Evolutionary conservation across 2,888 invertebrate genomes (phyloP).

Genomic region (Steinernema carpocapsae): DNA sequence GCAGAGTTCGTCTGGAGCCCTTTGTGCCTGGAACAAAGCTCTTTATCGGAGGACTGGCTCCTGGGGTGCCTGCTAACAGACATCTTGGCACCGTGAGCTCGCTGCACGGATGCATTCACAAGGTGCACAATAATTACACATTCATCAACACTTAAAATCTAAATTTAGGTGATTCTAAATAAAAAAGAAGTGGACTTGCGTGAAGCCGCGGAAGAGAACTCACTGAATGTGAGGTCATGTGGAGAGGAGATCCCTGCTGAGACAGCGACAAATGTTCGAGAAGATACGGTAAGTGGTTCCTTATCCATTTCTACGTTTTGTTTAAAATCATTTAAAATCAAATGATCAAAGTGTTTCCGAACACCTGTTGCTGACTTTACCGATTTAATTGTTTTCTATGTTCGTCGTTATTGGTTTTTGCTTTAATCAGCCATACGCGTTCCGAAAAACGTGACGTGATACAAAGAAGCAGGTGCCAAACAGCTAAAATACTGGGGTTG

Average conservation of each 20-base stretch:
- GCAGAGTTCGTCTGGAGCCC: background rate
- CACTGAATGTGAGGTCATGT: background rate
- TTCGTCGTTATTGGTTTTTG: too few species aligned
- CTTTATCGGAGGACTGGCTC: slow-evolving; percentile 61
- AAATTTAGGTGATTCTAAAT: slow-evolving; percentile 6
- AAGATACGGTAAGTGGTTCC: background rate
- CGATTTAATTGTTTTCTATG: too few species aligned
- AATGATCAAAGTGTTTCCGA: too few species aligned
- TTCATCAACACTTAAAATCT: background rate
- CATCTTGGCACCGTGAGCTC: slow-evolving; percentile 51
- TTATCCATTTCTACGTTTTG: too few species aligned
- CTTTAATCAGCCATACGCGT: too few species aligned
- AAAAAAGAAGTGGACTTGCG: slow-evolving; percentile 7
- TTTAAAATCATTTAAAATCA: too few species aligned
- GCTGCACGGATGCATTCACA: slow-evolving; percentile 44
- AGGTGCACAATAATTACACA: background rate
- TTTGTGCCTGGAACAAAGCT: slow-evolving; percentile 51
- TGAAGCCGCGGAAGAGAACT: background rate
- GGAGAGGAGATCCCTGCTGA: background rate
- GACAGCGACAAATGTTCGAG: background rate
- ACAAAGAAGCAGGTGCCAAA: too few species aligned
- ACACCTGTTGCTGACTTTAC: too few species aligned
- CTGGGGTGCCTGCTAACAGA: slow-evolving; percentile 50
- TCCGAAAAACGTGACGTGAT: too few species aligned
- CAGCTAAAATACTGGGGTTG: too few species aligned